A percentile compares a stretch with the other conserved stretches of the same genome.
Evolutionary conservation across 2,797 vertebrate genomes (phyloP).

Genomic region (Taeniopygia guttata): DNA sequence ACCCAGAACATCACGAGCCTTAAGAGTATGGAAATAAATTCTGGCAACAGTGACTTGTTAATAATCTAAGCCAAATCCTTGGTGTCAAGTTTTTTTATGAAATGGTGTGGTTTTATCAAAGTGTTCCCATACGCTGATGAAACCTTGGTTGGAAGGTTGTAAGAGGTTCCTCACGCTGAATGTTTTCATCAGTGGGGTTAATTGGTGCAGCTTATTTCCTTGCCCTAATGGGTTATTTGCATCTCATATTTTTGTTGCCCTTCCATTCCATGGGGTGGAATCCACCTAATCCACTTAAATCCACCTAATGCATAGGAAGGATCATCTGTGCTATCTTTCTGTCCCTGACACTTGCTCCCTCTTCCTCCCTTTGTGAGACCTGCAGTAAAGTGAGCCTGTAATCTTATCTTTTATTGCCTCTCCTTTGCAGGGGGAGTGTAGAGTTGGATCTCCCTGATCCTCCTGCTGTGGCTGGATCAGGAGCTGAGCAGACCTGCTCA

Average conservation of each 20-base stretch:
- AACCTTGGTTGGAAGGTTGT: too few relatives aligned
- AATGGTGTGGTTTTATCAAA: neutral
- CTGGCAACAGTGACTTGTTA: neutral
- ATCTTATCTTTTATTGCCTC: neutral
- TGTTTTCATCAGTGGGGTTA: neutral
- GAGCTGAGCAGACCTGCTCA: neutral
- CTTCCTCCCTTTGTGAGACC: neutral
- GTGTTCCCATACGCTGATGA: neutral
- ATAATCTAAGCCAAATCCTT: neutral
- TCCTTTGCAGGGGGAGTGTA: neutral
- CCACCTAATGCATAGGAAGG: neutral
- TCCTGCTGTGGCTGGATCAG: neutral
- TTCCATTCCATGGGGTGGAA: neutral
- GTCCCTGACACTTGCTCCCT: rapidly evolving
- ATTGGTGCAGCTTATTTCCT: neutral
- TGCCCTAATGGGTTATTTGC: neutral
- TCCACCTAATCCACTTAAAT: neutral
- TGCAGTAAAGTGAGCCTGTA: neutral
- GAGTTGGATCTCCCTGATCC: neutral
- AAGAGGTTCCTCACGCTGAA: neutral
- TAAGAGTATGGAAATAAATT: neutral
- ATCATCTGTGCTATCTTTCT: neutral
- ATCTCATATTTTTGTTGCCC: neutral
- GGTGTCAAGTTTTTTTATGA: neutral
- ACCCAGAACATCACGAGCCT: neutral